Conservation (phyloP, 1,140 invertebrate species). For the Leptonema lineaticorne region DNA sequence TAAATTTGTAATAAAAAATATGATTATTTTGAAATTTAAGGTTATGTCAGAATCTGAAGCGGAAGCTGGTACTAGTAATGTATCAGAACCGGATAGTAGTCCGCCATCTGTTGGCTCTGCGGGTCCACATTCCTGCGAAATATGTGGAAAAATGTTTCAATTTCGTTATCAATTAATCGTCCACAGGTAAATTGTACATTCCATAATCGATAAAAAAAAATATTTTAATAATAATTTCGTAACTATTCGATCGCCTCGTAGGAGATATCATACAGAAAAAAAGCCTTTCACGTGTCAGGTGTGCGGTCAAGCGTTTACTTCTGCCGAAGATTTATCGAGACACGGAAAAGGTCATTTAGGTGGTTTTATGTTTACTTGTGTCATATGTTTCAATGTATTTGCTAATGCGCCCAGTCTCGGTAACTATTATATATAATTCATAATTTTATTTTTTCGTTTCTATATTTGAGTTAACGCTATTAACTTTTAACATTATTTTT, state of each 20-base stretch:
- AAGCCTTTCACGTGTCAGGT: slow-evolving; percentile 84
- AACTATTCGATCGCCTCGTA: too few relatives aligned
- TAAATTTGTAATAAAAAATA: too few relatives aligned
- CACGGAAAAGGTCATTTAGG: slow-evolving; percentile 81
- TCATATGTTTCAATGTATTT: slow-evolving; percentile 73
- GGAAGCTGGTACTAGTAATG: slow-evolving; percentile 57
- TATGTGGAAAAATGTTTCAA: slow-evolving; percentile 83
- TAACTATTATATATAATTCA: slow-evolving; percentile 22
- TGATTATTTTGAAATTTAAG: slow-evolving; percentile 36
- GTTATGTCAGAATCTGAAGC: slow-evolving; percentile 56
- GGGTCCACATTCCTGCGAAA: slow-evolving; percentile 74
- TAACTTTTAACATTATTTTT: too few relatives aligned
- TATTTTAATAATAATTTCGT: too few relatives aligned
- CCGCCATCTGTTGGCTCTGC: slow-evolving; percentile 59
- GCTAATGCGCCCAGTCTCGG: slow-evolving; percentile 65
- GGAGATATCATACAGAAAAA: slow-evolving; percentile 79
- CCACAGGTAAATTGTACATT: slow-evolving; percentile 53
- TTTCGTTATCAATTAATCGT: slow-evolving; percentile 84
- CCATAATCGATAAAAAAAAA: neutral
- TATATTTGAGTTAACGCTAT: too few relatives aligned
- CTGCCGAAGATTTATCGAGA: slow-evolving; percentile 71
- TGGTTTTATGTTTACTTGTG: slow-evolving; percentile 72
- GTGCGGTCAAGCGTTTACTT: slow-evolving; percentile 77
- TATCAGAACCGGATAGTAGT: slow-evolving; percentile 51
- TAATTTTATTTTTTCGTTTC: too few relatives aligned